Base-by-base conservation (phyloP, 2,888 invertebrate genomes). In the Troides helena region DNA sequence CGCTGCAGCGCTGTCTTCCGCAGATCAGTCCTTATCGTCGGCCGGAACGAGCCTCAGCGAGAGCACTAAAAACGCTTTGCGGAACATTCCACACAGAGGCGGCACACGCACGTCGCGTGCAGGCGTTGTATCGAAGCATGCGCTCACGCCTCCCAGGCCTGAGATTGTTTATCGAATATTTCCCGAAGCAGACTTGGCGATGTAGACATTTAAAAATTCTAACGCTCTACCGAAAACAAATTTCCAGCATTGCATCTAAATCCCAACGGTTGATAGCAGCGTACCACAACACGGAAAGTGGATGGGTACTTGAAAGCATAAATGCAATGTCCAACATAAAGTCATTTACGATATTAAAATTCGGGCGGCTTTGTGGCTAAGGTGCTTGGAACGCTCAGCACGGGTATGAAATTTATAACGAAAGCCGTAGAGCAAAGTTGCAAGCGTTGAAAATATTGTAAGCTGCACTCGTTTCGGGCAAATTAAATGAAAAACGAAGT, bases 401-500 rank as follows among this genome's bases (percentile, higher is more conserved):
- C 72, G 75, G 77, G 76, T 85, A 84, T 85, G 81, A 86, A 89
- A 89, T 90, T 88, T 89, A 91, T 89, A 88, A 89, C 87, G 82
- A 88, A 86, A 81, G 77, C 83, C 77, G 80, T 78, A 84, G 81
- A 84, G 81, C 83, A 88, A 89, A 89, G 87, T 90, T 90, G 84
- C 84, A 78, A 88, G 86, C 86, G 87, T 86, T 86, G 89, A 87
- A 90, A 91, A 91, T 91, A 91, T 91, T 88, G 90, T 89, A 89
- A 90, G 86, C 89, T 84, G 88, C 82, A 88, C 88, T 91, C 89
- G 89, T 91, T 91, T 88, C 85, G 86, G 85, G 81, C 85, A 88
- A 91, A 91, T 92, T 91, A 92, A 92, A 92, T 90, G 91, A 88
- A 90, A 91, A 91, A 87, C 85, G 85, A 90, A 91, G 89, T 92